phyloP scores from a whole-genome alignment of 2,797 vertebrate species.

The Cichlasoma orientale region DNA sequence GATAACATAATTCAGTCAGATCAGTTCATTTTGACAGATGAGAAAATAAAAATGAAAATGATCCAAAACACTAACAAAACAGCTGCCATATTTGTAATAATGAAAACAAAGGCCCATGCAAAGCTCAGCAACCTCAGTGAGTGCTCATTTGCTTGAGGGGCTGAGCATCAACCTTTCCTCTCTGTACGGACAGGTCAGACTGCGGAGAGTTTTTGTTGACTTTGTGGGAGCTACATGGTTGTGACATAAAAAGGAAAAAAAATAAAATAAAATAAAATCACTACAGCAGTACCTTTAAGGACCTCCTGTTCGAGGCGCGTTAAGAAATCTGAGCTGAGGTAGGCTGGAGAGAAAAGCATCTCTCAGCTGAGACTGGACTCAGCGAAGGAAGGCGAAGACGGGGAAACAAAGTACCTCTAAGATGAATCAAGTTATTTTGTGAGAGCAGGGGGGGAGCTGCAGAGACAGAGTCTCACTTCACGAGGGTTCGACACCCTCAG shows the following conservation, averaged over 20 bases:
- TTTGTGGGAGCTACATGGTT: slow-evolving; percentile 64
- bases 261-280: slow-evolving; percentile 20
- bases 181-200: slow-evolving; percentile 47
- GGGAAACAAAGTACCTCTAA: slow-evolving; percentile 69
- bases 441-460: slow-evolving; percentile 34
- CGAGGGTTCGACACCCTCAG: slow-evolving; percentile 46
- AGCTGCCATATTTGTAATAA: slow-evolving; percentile 85
- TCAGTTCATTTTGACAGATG: slow-evolving; percentile 63
- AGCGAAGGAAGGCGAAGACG: slow-evolving; percentile 61
- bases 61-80: slow-evolving; percentile 60
- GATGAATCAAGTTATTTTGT: slow-evolving; percentile 59
- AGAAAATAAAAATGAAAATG: slow-evolving; percentile 33
- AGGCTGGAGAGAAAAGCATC: slow-evolving; percentile 77
- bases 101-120: slow-evolving; percentile 74
- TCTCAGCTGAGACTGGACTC: slow-evolving; percentile 69
- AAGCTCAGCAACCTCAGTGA: slow-evolving; percentile 66
- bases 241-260: slow-evolving; percentile 31
- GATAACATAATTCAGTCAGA: slow-evolving; percentile 81
- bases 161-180: slow-evolving; percentile 46
- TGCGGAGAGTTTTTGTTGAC: slow-evolving; percentile 39
- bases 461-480: slow-evolving; percentile 63
- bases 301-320: slow-evolving; percentile 64
- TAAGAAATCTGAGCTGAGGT: slow-evolving; percentile 84
- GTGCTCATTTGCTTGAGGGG: slow-evolving; percentile 44
- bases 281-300: slow-evolving; percentile 80